phyloP scores from a whole-genome alignment of 1,140 invertebrate genomes.

The Bacillus rossius region DNA sequence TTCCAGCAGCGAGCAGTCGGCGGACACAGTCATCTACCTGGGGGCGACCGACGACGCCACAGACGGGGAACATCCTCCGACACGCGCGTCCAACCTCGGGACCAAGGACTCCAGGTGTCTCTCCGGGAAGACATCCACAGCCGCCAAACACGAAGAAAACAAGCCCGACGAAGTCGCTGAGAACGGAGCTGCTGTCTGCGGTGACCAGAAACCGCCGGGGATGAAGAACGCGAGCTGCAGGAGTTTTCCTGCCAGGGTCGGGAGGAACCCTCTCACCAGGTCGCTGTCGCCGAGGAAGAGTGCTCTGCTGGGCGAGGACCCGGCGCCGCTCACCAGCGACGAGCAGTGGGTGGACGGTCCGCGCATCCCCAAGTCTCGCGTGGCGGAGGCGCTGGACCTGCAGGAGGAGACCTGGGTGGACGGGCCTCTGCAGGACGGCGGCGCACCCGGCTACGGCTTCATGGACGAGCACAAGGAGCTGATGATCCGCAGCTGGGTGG shows the following conservation, averaged over 20 bases:
- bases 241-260: too few relatives aligned
- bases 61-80: conserved; percentile 86
- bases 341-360: conserved; percentile 97
- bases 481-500: conserved; percentile 92
- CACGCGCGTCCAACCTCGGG: conserved; percentile 78
- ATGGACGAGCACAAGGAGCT: conserved; percentile 88
- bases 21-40: conserved; percentile 96
- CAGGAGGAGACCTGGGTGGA: conserved; percentile 93
- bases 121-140: too few relatives aligned
- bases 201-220: too few relatives aligned
- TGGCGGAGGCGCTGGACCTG: conserved; percentile 74
- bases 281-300: too few relatives aligned
- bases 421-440: conserved; percentile 61
- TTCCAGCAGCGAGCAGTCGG: conserved; percentile 91
- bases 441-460: conserved; percentile 57
- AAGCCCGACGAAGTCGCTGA: too few relatives aligned
- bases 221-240: too few relatives aligned
- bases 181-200: too few relatives aligned
- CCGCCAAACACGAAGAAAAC: too few relatives aligned
- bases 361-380: conserved; percentile 72
- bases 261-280: too few relatives aligned
- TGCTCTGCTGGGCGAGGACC: too few relatives aligned
- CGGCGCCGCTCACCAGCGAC: conserved; percentile 46
- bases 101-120: too few relatives aligned
- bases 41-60: conserved; percentile 84